Conservation (phyloP, 35 echinoderm and acorn worm species). For the Heliocidaris erythrogramma region DNA sequence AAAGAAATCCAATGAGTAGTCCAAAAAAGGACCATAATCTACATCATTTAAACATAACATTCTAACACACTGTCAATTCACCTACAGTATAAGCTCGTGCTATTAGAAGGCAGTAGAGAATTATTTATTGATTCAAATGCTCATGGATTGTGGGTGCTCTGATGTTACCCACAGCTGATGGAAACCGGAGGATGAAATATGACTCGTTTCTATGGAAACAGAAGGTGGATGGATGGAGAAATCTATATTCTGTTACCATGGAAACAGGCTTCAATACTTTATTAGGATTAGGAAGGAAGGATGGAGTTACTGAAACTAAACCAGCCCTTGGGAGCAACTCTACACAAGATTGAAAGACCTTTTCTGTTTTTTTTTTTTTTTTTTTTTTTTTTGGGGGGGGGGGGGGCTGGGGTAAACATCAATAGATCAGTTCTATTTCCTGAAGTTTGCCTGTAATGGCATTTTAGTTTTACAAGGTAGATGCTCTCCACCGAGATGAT, state of each 20-base stretch:
- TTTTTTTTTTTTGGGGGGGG: neutral
- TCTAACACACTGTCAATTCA: too few species aligned
- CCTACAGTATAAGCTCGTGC: too few species aligned
- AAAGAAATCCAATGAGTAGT: too few species aligned
- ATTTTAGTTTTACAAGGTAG: too few species aligned
- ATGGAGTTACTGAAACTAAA: neutral
- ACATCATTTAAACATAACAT: too few species aligned
- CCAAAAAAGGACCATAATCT: too few species aligned
- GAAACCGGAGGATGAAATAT: neutral
- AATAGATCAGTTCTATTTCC: too few species aligned
- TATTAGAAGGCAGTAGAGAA: neutral
- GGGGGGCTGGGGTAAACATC: too few species aligned
- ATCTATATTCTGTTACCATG: neutral
- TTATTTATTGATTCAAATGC: neutral
- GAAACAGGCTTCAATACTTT: neutral
- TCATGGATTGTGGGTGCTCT: neutral
- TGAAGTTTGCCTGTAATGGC: too few species aligned
- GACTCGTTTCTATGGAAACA: neutral
- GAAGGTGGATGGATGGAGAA: neutral
- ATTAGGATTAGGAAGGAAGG: neutral
- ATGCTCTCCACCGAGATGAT: too few species aligned
- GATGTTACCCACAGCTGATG: neutral
- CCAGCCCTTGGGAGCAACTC: neutral
- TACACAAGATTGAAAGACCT: too few species aligned
- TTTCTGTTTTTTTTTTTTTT: neutral